Conservation (phyloP, 2,113 vertebrate genomes). For the Crotalus helleri region DNA sequence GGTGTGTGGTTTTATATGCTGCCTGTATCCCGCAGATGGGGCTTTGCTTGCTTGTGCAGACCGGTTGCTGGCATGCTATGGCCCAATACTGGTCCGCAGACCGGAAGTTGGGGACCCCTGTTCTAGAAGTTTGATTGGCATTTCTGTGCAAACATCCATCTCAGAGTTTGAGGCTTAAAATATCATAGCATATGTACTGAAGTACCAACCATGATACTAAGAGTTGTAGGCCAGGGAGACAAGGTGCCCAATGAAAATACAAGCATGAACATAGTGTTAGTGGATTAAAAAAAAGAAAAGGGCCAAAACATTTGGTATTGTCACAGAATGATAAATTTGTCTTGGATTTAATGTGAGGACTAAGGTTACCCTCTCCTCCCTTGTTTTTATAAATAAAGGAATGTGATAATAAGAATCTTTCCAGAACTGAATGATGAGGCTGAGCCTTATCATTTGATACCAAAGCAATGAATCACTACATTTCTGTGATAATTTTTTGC, state of each 20-base stretch:
- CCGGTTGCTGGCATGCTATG: too few species aligned
- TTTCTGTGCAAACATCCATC: not conserved
- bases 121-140: not conserved
- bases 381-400: conserved; percentile 11
- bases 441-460: conserved; percentile 5
- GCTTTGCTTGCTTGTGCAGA: too few species aligned
- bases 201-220: not conserved
- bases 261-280: not conserved
- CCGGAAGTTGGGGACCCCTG: too few species aligned
- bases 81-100: too few species aligned
- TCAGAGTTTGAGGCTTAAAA: not conserved
- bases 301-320: not conserved
- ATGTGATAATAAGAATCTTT: not conserved
- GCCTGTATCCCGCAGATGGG: too few species aligned
- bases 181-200: not conserved
- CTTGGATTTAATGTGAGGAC: not conserved
- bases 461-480: not conserved
- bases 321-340: not conserved
- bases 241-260: not conserved
- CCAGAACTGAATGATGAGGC: conserved; percentile 2
- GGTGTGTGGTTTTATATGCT: too few species aligned
- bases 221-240: not conserved
- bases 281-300: not conserved
- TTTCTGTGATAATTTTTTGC: not conserved
- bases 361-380: not conserved